phyloP scores from a whole-genome alignment of 1,140 invertebrate species.

The Planococcus citri region DNA sequence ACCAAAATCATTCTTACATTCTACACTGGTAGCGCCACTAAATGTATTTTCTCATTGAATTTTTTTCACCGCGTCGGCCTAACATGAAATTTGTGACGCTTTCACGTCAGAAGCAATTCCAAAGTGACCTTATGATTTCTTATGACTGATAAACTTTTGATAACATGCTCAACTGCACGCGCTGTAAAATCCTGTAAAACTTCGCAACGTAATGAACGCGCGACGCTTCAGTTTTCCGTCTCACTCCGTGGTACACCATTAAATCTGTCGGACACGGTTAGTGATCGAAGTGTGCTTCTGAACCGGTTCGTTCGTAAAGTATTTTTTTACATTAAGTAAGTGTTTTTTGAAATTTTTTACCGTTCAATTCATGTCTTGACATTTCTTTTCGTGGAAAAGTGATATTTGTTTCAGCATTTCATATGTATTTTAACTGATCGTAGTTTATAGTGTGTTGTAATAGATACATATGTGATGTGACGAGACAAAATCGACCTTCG shows the following conservation, averaged over 20 bases:
- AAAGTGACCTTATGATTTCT: constrained; percentile 3
- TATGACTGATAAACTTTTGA: neutral
- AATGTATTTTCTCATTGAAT: neutral
- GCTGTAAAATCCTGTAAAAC: neutral
- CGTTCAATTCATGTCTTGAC: no score
- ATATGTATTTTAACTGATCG: no score
- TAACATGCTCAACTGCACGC: neutral
- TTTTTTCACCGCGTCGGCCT: no score
- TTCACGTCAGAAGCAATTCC: no score
- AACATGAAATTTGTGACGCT: no score
- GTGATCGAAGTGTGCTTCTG: neutral
- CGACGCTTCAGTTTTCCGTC: neutral
- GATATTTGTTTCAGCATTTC: no score
- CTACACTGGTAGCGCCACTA: neutral
- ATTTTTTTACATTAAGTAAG: neutral
- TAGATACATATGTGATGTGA: no score
- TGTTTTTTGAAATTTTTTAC: neutral
- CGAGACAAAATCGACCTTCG: no score
- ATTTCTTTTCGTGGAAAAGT: no score
- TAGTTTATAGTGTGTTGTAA: no score
- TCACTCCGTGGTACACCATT: neutral
- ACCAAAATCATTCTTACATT: no score
- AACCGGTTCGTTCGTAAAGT: neutral
- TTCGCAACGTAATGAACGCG: neutral
- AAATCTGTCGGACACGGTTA: neutral